Percentiles rank a stretch among this genome's conserved stretches.
phyloP scores from a whole-genome alignment of 1,140 invertebrate genomes.

The Saxidomus purpurata region DNA sequence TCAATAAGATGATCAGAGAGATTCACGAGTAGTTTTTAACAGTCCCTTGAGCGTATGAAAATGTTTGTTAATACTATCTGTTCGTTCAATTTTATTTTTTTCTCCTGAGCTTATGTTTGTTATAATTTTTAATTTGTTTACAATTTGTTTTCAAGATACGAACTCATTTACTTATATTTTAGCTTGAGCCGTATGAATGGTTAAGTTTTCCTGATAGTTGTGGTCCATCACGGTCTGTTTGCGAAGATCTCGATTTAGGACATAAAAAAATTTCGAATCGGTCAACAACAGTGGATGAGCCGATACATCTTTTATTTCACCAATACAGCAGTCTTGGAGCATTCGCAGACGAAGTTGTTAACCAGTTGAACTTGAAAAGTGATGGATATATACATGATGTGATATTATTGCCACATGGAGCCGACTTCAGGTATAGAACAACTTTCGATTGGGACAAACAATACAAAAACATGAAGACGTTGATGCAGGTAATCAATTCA shows the following conservation, averaged over 20 bases:
- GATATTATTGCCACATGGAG: conserved; percentile 13
- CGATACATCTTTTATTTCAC: not conserved
- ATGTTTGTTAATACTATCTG: too few relatives aligned
- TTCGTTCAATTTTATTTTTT: too few relatives aligned
- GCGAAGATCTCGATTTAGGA: conserved; percentile 8
- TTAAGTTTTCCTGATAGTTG: conserved; percentile 39
- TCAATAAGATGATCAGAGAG: too few relatives aligned
- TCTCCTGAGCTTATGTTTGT: too few relatives aligned
- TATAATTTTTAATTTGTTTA: too few relatives aligned
- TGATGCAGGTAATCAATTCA: conserved; percentile 14
- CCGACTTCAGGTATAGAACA: conserved; percentile 14
- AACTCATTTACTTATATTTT: too few relatives aligned
- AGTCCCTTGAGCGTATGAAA: too few relatives aligned
- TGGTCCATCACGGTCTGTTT: not conserved
- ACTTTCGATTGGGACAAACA: not conserved
- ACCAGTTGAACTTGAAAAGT: not conserved
- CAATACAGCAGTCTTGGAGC: not conserved
- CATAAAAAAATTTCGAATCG: not conserved
- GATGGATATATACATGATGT: not conserved
- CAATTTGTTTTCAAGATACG: too few relatives aligned
- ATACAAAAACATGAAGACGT: not conserved
- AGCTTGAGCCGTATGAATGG: conserved; percentile 37
- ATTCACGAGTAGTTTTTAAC: too few relatives aligned
- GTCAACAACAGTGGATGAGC: not conserved
- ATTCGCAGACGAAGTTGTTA: conserved; percentile 16